Base-by-base conservation (phyloP, 2,888 invertebrate species). In the Adela reaumurella region DNA sequence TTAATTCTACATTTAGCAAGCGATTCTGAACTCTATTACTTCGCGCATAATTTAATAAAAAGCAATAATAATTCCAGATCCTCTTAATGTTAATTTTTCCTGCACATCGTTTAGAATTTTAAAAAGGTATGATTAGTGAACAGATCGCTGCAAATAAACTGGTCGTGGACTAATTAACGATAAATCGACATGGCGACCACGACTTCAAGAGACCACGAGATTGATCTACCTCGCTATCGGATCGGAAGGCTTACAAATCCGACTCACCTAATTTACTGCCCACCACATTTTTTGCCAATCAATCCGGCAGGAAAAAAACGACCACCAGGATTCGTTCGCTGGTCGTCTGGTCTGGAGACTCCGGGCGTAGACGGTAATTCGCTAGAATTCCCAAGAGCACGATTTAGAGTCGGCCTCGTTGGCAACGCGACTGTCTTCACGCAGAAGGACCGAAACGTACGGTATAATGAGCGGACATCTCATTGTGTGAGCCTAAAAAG, bases 381-480 rank as follows among this genome's bases (percentile, higher is more conserved):
- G 68, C 74, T 71, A 76, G 74, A 76, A 78, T 78, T 74, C 78
- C 77, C 24, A 24, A 35, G 35, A 8, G 60, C 43, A 68, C 76
- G 78, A 77, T 78, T 78, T 78, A 78, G 72, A 70, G 63, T 61
- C 64, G 58, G 55, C 35, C 8, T 35, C 35, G 6, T 8, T 24
- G 14, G 35, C 6, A 14, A 24, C 24, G 24, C 24, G 24, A 6
- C 24, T 24, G 35, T 35, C n/a, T 14, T 35, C n/a, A 35, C 35
- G 11, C 11, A 14, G 35, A 14, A n/a, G 5, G 24, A 24, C 24
- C 35, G 11, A 14, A 35, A 14, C 35, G 6, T 35, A 35, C 35
- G 35, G 35, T 70, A 76, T 77, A 78, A 77, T 76, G 77, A 77
- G 77, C 70, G 54, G 58, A 59, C 53, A 53, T 58, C 61, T 61